Conservation (phyloP, 2,797 vertebrate species). For the Bradypus variegatus region DNA sequence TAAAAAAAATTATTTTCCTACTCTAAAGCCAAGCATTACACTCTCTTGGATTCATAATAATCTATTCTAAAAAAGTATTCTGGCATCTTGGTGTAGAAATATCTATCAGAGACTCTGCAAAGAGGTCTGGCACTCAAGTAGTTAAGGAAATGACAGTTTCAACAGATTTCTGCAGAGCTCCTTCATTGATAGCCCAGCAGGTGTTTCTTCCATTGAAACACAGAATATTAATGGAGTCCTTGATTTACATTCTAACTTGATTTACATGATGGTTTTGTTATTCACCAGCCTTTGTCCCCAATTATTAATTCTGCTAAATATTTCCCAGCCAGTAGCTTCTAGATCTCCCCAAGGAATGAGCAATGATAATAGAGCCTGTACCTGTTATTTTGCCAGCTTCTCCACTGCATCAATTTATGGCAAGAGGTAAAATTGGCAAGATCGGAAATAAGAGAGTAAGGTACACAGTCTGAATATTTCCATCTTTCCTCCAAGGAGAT, state of each 20-base stretch:
- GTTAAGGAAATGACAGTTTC: slow-evolving; percentile 44
- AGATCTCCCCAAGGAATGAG: slow-evolving; percentile 35
- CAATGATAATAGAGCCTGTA: slow-evolving; percentile 3
- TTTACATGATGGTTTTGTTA: slow-evolving; percentile 42
- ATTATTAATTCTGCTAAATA: slow-evolving; percentile 48
- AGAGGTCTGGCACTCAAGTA: background rate
- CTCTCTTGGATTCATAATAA: background rate
- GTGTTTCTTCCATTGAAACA: slow-evolving; percentile 52
- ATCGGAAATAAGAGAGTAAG: slow-evolving; percentile 13
- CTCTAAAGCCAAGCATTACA: background rate
- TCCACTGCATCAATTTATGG: slow-evolving; percentile 15
- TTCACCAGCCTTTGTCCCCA: slow-evolving; percentile 35
- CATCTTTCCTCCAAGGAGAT: background rate
- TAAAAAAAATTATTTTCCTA: background rate
- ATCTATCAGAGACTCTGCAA: background rate
- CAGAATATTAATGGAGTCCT: slow-evolving; percentile 31
- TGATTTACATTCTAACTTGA: slow-evolving; percentile 51
- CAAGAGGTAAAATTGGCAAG: slow-evolving; percentile 30
- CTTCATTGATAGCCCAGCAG: slow-evolving; percentile 46
- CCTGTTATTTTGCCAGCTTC: slow-evolving; percentile 38
- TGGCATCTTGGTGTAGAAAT: background rate
- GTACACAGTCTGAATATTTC: background rate
- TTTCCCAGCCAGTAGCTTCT: slow-evolving; percentile 31
- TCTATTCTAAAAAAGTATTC: background rate
- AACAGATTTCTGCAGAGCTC: slow-evolving; percentile 24